These are phyloP conservation scores for Carlito syrichta DNA, from an alignment of 2,113 vertebrate genomes.

Conservation along the genomic window DNA sequence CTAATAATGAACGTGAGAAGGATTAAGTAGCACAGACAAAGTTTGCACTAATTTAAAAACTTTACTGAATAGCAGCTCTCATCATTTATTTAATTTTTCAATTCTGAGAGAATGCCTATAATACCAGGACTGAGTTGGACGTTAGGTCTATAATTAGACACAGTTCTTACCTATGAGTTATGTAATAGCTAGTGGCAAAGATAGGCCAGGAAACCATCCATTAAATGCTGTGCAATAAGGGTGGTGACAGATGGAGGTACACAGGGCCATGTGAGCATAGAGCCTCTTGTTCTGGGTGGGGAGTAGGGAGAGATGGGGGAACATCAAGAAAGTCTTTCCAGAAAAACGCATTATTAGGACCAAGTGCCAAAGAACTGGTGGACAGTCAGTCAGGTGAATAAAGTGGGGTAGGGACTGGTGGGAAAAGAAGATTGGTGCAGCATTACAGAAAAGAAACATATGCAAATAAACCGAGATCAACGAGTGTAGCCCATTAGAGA, in stretches of 20 bases:
- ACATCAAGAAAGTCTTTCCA: background rate
- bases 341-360: background rate
- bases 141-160: background rate
- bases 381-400: background rate
- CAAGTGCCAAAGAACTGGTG: background rate
- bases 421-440: background rate
- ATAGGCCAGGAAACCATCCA: background rate
- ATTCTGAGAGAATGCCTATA: background rate
- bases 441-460: background rate
- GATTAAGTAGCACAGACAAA: background rate
- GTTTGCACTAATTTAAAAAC: background rate
- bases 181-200: background rate
- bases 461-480: background rate
- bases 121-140: background rate
- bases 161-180: background rate
- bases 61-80: background rate
- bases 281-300: background rate
- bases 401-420: background rate
- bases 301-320: background rate
- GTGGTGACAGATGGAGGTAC: background rate
- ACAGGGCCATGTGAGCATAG: rapidly evolving
- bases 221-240: background rate
- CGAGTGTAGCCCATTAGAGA: background rate
- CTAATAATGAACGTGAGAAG: background rate
- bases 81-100: slow-evolving; percentile 25